Evolutionary conservation across 2,888 invertebrate genomes (phyloP).

Genomic region (Ecliptopera silaceata): DNA sequence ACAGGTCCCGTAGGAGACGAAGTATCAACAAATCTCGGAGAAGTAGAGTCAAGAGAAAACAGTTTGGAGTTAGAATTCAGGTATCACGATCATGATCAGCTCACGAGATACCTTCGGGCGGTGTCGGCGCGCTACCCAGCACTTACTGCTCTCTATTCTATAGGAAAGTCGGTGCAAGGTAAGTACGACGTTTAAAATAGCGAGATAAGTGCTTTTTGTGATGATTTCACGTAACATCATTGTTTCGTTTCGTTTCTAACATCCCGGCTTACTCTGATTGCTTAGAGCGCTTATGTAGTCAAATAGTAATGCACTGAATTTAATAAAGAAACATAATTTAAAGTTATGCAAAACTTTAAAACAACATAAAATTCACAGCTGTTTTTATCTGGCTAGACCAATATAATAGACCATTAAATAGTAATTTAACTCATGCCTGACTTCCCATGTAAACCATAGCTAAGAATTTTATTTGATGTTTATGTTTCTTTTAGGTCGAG

Average conservation of each 20-base stretch:
- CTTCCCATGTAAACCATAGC: no score
- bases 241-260: no score
- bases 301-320: no score
- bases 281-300: no score
- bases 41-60: conserved; percentile 65
- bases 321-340: no score
- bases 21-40: conserved; percentile 59
- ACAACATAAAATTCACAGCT: no score
- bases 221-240: background rate
- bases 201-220: background rate
- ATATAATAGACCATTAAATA: no score
- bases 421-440: no score
- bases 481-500: conserved; percentile 82
- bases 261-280: no score
- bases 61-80: conserved; percentile 86
- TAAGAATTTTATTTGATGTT: background rate
- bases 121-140: conserved; percentile 92
- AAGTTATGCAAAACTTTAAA: no score
- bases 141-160: conserved; percentile 95
- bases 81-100: conserved; percentile 93
- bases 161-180: conserved; percentile 97
- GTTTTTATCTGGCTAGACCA: no score
- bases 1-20: conserved; percentile 38
- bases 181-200: conserved; percentile 32
- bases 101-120: conserved; percentile 91